Evolutionary conservation across 2,888 invertebrate genomes (phyloP), one percentile per base, ranked within the genome.

Genomic region (Caenorhabditis virilis): DNA sequence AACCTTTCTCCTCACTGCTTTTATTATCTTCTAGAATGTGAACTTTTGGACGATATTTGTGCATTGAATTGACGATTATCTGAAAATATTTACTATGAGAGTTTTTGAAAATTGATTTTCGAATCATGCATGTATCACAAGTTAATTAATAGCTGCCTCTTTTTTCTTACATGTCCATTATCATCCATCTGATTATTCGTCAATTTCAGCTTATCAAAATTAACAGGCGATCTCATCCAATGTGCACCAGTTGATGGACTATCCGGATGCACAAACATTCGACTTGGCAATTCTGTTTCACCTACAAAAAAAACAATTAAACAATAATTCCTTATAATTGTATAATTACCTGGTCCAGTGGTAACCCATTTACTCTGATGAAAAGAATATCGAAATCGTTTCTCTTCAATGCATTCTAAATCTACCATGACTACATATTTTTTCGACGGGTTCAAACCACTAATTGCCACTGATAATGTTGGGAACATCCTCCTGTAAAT

Each of bases 61-160:
- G 98, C 98, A 98, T 98, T 45, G 97, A 98, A 85, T 98, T 98
- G 72, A 98, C 88, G 78, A 98, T 95, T 85, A 98, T 90, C 98
- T 98, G 89, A 46, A 87, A 85, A 47, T n/a, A n/a, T n/a, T n/a
- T n/a, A n/a, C 13, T 30, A 30, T 30, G 7, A 30, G 30, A 6
- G 7, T 20, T 39, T 22, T 39, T 39, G n/a, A 20, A 6, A n/a
- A n/a, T n/a, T n/a, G n/a, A n/a, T n/a, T n/a, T n/a, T n/a, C n/a
- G n/a, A n/a, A n/a, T n/a, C n/a, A n/a, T n/a, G n/a, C n/a, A n/a
- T n/a, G n/a, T n/a, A n/a, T n/a, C n/a, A n/a, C n/a, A n/a, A n/a
- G n/a, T n/a, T n/a, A n/a, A n/a, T n/a, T n/a, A n/a, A n/a, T n/a
- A n/a, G n/a, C n/a, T n/a, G n/a, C n/a, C n/a, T n/a, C n/a, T n/a